phyloP scores from a whole-genome alignment of 64 coral and sea anemone species.

The Astreopora myriophthalma region DNA sequence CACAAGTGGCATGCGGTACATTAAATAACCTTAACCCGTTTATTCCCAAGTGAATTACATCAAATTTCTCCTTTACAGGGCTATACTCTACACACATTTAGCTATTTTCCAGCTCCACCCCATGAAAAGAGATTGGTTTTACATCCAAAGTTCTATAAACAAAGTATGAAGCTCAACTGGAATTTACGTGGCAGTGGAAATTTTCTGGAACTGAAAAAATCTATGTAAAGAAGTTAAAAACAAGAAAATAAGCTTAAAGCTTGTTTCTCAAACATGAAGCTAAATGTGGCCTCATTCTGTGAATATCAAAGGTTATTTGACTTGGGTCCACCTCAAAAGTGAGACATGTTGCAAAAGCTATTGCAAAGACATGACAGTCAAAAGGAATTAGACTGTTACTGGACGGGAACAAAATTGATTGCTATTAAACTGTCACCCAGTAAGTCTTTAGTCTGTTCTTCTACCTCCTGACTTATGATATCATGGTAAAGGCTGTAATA shows the following conservation, averaged over 20 bases:
- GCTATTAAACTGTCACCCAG: constrained; percentile 22
- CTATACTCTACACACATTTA: background rate
- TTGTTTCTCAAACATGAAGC: background rate
- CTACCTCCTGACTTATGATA: constrained; percentile 11
- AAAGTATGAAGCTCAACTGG: background rate
- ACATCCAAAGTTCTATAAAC: background rate
- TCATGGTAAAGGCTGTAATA: background rate
- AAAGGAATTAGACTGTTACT: background rate
- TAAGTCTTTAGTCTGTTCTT: constrained; percentile 8
- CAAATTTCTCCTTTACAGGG: too few species aligned
- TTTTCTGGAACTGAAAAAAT: background rate
- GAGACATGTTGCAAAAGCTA: constrained; percentile 3
- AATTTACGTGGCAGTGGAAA: background rate
- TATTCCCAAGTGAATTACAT: too few species aligned
- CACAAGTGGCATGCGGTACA: too few species aligned
- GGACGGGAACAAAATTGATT: constrained; percentile 34
- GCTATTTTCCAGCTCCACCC: background rate
- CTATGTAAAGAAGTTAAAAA: background rate
- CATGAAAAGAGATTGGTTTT: background rate
- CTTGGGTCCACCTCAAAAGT: background rate
- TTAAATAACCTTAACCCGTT: too few species aligned
- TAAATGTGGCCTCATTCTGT: constrained; percentile 14
- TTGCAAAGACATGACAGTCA: constrained; percentile 35
- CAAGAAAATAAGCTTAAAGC: background rate
- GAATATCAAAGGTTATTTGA: background rate